Percentiles rank a stretch among this genome's conserved stretches.
These are phyloP conservation scores for Beris chalybata DNA, from an alignment of 2,888 invertebrate genomes.

Conservation along the genomic window DNA sequence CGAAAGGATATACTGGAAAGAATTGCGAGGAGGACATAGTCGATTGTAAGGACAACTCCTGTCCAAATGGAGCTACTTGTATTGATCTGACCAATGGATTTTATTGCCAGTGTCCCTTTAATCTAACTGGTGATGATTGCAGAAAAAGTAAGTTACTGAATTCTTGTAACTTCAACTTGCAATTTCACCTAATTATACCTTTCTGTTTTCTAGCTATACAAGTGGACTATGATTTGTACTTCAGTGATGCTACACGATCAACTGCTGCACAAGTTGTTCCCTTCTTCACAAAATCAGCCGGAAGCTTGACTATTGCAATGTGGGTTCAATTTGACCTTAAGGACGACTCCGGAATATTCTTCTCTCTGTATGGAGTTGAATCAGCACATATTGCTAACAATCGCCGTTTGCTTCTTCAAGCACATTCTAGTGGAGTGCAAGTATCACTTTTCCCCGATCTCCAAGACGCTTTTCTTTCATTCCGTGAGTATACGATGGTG, in stretches of 20 bases:
- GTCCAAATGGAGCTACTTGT: slow-evolving; percentile 90
- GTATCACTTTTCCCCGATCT: slow-evolving; percentile 86
- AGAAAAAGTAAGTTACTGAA: slow-evolving; percentile 76
- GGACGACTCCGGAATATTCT: slow-evolving; percentile 92
- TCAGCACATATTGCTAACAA: slow-evolving; percentile 77
- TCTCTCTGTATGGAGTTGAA: slow-evolving; percentile 87
- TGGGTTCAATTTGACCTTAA: slow-evolving; percentile 95
- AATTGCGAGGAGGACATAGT: slow-evolving; percentile 90
- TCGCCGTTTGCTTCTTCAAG: slow-evolving; percentile 82
- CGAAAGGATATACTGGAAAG: slow-evolving; percentile 76
- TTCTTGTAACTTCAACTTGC: slow-evolving; percentile 3
- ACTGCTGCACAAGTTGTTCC: slow-evolving; percentile 93
- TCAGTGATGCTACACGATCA: slow-evolving; percentile 86
- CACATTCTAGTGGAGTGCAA: slow-evolving; percentile 90
- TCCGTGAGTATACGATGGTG: slow-evolving; percentile 87
- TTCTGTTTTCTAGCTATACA: slow-evolving; percentile 76
- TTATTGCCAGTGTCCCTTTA: slow-evolving; percentile 96
- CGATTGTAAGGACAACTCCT: slow-evolving; percentile 91
- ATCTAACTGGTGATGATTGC: slow-evolving; percentile 94
- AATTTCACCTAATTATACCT: slow-evolving; percentile 11
- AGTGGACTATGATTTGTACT: slow-evolving; percentile 96
- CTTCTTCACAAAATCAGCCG: slow-evolving; percentile 75
- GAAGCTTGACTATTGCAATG: slow-evolving; percentile 85
- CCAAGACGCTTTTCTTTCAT: slow-evolving; percentile 87
- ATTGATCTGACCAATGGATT: slow-evolving; percentile 88